These are phyloP conservation scores for Busseola fusca DNA, from an alignment of 2,888 invertebrate genomes.

Conservation along the genomic window DNA sequence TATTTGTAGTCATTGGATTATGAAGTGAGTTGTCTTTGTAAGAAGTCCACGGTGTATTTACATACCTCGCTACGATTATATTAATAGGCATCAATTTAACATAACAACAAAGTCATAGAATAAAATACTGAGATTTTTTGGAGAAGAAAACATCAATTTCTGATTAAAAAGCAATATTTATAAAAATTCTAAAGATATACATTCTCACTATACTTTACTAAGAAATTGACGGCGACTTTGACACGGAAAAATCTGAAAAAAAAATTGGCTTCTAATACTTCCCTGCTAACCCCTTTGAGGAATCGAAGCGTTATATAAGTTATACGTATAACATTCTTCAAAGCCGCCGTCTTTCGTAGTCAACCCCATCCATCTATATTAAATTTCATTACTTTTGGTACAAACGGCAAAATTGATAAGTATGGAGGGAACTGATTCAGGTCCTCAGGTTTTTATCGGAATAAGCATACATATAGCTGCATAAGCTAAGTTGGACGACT, in stretches of 20 bases:
- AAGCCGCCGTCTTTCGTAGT: conserved; percentile 7
- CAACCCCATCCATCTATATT: conserved; percentile 18
- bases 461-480: neutral
- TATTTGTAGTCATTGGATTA: too few relatives aligned
- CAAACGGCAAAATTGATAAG: conserved; percentile 26
- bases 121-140: conserved; percentile 22
- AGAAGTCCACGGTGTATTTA: too few relatives aligned
- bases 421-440: conserved; percentile 1
- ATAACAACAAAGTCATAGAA: conserved; percentile 26
- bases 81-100: conserved; percentile 4
- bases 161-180: conserved; percentile 12
- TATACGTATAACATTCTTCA: neutral
- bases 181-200: conserved; percentile 43
- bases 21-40: too few relatives aligned
- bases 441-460: neutral
- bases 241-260: neutral
- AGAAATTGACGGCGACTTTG: conserved; percentile 28
- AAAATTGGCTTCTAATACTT: neutral
- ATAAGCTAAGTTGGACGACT: neutral
- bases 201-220: conserved; percentile 53
- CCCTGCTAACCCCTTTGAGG: neutral
- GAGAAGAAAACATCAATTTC: conserved; percentile 31
- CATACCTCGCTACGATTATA: conserved; percentile 5
- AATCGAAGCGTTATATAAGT: too few relatives aligned
- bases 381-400: conserved; percentile 40